These are phyloP conservation scores for Sialia sialis DNA, from an alignment of 2,113 vertebrate genomes.

Conservation along the genomic window DNA sequence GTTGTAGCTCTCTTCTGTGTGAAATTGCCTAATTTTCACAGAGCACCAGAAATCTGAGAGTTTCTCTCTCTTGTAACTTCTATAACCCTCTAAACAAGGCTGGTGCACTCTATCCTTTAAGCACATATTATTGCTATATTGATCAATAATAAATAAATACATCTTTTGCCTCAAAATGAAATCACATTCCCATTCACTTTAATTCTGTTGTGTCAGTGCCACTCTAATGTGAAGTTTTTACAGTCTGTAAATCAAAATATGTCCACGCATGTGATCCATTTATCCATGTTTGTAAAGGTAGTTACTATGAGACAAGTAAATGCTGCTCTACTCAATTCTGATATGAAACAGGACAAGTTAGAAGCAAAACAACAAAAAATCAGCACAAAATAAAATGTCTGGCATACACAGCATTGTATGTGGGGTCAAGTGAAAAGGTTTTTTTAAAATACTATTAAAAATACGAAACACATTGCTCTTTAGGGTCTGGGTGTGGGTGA, in stretches of 20 bases:
- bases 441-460: not conserved
- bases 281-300: not conserved
- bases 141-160: not conserved
- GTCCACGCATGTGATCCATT: not conserved
- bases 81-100: not conserved
- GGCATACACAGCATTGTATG: not conserved
- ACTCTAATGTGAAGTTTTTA: not conserved
- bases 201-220: not conserved
- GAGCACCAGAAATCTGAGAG: not conserved
- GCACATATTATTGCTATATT: not conserved
- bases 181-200: not conserved
- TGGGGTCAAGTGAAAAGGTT: not conserved
- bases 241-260: not conserved
- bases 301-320: not conserved
- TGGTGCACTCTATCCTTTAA: not conserved
- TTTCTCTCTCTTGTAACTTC: not conserved
- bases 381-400: not conserved
- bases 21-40: not conserved
- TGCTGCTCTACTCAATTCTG: not conserved
- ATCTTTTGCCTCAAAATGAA: not conserved
- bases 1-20: not conserved
- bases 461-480: not conserved
- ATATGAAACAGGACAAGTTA: conserved; percentile 6
- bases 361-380: not conserved
- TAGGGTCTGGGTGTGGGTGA: conserved; percentile 51